These are phyloP conservation scores for Ibidorhyncha struthersii DNA, from an alignment of 2,113 vertebrate genomes.

Conservation along the genomic window DNA sequence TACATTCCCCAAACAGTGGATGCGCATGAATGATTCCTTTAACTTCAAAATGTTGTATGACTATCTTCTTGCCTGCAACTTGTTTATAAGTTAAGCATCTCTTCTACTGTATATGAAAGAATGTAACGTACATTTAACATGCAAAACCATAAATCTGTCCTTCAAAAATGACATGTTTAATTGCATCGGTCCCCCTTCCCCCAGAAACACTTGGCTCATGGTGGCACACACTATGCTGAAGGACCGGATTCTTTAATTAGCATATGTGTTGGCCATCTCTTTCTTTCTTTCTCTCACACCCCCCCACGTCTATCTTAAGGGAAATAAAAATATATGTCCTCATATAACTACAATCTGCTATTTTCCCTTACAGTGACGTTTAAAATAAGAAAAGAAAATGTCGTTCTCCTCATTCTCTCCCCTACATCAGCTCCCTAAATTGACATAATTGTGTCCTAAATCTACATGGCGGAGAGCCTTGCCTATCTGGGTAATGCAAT, in stretches of 20 bases:
- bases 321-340: slow-evolving; percentile 68
- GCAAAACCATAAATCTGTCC: slow-evolving; percentile 25
- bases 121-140: background rate
- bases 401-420: background rate
- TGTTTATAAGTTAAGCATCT: slow-evolving; percentile 3
- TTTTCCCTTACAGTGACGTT: slow-evolving; percentile 40
- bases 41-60: background rate
- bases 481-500: background rate
- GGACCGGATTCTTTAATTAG: slow-evolving; percentile 50
- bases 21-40: background rate
- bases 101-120: background rate
- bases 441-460: background rate
- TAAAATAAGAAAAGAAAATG: slow-evolving; percentile 59
- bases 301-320: slow-evolving; percentile 46
- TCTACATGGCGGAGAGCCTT: background rate
- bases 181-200: slow-evolving; percentile 4
- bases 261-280: slow-evolving; percentile 43
- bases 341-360: slow-evolving; percentile 70
- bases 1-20: background rate
- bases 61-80: background rate
- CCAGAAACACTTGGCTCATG: slow-evolving; percentile 44
- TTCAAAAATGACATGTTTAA: slow-evolving; percentile 48
- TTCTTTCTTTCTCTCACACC: background rate
- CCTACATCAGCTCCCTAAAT: background rate
- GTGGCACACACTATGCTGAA: background rate